phyloP scores from a whole-genome alignment of 2,888 invertebrate species.

The Drosophila niveifrons region DNA sequence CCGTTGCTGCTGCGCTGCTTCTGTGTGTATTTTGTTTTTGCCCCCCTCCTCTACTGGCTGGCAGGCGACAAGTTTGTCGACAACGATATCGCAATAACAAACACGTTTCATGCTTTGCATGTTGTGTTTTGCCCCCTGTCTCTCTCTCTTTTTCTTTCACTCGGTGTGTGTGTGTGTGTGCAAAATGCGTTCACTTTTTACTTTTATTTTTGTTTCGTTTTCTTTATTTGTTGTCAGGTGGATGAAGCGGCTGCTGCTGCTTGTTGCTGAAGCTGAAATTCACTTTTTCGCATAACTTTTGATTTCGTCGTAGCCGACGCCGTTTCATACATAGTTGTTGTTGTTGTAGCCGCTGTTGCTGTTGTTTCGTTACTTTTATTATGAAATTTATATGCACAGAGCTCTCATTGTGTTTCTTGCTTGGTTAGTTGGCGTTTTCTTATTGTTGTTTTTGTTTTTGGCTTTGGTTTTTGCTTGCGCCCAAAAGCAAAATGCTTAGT shows the following conservation, averaged over 20 bases:
- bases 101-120: constrained; percentile 53
- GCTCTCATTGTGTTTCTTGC: constrained; percentile 38
- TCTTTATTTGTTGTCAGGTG: constrained; percentile 51
- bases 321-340: constrained; percentile 18
- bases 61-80: constrained; percentile 68
- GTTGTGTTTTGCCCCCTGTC: constrained; percentile 11
- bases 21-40: constrained; percentile 23
- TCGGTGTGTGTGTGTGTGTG: constrained; percentile 6
- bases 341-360: constrained; percentile 23
- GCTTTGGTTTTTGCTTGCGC: constrained; percentile 36
- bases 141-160: neutral
- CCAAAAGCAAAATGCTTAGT: constrained; percentile 71
- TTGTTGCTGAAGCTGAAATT: constrained; percentile 54
- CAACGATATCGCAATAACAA: constrained; percentile 40
- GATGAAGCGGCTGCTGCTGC: constrained; percentile 49
- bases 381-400: constrained; percentile 62
- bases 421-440: constrained; percentile 34
- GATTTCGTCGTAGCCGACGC: constrained; percentile 48
- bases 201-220: constrained; percentile 19
- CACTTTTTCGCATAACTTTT: constrained; percentile 74
- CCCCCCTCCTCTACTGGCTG: neutral
- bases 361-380: constrained; percentile 62
- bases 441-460: constrained; percentile 21
- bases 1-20: constrained; percentile 22
- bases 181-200: constrained; percentile 53